A percentile compares a stretch with the other conserved stretches of the same genome.
These are phyloP conservation scores for Serinus canaria DNA, from an alignment of 2,113 vertebrate species.

Conservation along the genomic window DNA sequence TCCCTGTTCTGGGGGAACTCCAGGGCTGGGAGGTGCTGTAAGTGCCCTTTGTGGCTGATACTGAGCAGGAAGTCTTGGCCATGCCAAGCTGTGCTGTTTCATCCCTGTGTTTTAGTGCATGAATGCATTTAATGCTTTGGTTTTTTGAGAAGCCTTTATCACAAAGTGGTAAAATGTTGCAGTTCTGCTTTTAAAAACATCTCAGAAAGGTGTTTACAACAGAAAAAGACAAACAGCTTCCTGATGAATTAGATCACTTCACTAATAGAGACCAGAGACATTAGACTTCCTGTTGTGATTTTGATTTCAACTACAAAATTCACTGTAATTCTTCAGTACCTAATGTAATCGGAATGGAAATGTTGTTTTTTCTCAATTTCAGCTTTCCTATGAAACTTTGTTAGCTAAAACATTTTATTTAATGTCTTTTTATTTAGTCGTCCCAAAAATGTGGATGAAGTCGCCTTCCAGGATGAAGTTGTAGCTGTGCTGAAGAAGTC, in stretches of 20 bases:
- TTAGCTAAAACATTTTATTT: neutral
- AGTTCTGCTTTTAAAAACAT: neutral
- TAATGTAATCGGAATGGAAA: neutral
- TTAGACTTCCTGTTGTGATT: neutral
- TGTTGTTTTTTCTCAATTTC: neutral
- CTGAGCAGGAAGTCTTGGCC: neutral
- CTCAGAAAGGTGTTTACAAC: neutral
- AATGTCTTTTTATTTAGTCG: slow-evolving; percentile 74
- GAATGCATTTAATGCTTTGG: neutral
- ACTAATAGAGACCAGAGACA: neutral
- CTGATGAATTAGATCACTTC: neutral
- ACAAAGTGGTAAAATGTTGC: neutral
- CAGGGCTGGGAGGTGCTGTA: fast-evolving
- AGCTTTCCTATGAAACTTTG: neutral
- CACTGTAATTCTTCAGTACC: neutral
- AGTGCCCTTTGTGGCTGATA: neutral
- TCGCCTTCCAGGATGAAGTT: slow-evolving; percentile 96
- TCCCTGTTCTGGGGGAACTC: fast-evolving
- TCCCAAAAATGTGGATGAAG: slow-evolving; percentile 94
- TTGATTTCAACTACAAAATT: neutral
- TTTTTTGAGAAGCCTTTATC: neutral
- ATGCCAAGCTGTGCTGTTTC: fast-evolving
- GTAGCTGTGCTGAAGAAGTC: slow-evolving; percentile 94
- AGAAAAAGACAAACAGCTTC: neutral
- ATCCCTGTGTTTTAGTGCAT: neutral